Base-by-base conservation (phyloP, 2,113 vertebrate genomes). In the Callopanchax toddi region DNA sequence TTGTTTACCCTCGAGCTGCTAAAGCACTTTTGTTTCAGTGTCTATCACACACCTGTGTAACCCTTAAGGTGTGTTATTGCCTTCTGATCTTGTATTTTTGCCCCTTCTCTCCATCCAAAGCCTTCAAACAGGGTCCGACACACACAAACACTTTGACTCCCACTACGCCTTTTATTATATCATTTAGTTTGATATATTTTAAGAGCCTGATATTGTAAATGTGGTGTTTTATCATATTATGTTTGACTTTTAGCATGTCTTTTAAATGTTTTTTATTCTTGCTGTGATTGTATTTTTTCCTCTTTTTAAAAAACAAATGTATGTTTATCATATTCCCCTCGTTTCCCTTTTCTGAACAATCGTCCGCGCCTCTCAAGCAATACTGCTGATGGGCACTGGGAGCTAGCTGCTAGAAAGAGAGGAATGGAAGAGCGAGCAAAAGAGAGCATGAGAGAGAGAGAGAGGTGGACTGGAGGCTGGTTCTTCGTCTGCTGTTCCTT, bases 401-500 rank as follows among this genome's bases (percentile, higher is more conserved):
- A 90, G 89, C 87, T 89, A 89, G 91, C 93, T 93, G 92, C 91
- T 92, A 92, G 85, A 71, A 29, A 76, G 71, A 76, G 75, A 84
- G 84, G 74, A 70, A 76, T 71, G 74, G 75, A 56, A 67, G 79
- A 70, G 65, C 69, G 68, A 59, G 60, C 26, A 34, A 36, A 21
- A 51, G 49, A 71, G 51, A 67, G 60, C 73, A 68, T 84, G 78
- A 78, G 83, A 89, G 79, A 86, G 86, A 80, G 77, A 81, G 85
- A 80, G 86, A 86, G 83, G 84, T 88, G 89, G 89, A 89, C 91
- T 89, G 90, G 90, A 91, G 90, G 90, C 91, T 91, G 89, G 90
- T 90, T 92, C 91, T 91, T 91, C 86, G 90, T 92, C 88, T 92
- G 89, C 88, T 90, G 87, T 90, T 92, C 88, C 84, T 87, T 91